A percentile compares a stretch with the other conserved stretches of the same genome.
Conservation (phyloP, 2,797 vertebrate species). For the Spea hammondii region DNA sequence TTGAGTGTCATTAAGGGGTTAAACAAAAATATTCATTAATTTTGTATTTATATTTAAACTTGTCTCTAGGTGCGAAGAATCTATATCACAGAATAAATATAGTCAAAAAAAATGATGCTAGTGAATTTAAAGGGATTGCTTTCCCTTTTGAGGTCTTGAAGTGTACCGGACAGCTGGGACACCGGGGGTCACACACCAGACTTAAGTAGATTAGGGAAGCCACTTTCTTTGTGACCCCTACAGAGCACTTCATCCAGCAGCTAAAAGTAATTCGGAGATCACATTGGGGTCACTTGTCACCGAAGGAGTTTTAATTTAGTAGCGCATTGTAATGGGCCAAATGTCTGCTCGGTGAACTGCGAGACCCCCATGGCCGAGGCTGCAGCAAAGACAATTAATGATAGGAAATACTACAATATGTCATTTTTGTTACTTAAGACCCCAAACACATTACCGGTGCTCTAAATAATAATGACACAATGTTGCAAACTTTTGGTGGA, state of each 20-base stretch:
- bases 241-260: constrained; percentile 7
- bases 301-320: constrained; percentile 35
- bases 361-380: not conserved
- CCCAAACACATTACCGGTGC: constrained; percentile 10
- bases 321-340: constrained; percentile 11
- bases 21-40: no score
- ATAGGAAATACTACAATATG: constrained; percentile 18
- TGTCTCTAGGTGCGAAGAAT: no score
- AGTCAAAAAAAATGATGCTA: no score
- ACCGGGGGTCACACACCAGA: not conserved
- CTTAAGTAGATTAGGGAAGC: constrained; percentile 23
- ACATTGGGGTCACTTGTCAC: constrained; percentile 36
- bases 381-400: constrained; percentile 6
- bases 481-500: no score
- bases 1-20: no score
- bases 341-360: constrained; percentile 16
- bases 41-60: no score
- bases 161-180: no score
- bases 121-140: no score
- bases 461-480: constrained; percentile 17
- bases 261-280: constrained; percentile 31
- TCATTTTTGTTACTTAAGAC: constrained; percentile 16
- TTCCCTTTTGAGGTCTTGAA: no score
- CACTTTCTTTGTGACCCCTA: constrained; percentile 29
- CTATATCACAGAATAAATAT: no score